These are phyloP conservation scores for Bolborhynchus lineola DNA, from an alignment of 2,113 vertebrate genomes.

Conservation along the genomic window DNA sequence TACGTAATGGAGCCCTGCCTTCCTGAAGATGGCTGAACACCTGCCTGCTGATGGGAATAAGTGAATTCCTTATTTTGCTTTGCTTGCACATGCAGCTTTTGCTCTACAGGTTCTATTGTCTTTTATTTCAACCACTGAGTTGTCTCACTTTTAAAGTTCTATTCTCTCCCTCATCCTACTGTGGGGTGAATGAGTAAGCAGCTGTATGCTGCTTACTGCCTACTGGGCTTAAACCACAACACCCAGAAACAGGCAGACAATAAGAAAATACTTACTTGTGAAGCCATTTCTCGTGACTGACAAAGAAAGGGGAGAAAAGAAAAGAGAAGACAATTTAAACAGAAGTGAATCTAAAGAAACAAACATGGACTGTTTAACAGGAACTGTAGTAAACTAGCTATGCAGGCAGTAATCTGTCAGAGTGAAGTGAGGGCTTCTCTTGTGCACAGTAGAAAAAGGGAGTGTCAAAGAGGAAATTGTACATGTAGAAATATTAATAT, in stretches of 20 bases:
- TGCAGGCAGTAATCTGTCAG: not conserved
- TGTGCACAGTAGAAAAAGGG: not conserved
- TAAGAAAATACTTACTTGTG: conserved; percentile 75
- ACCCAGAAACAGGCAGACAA: conserved; percentile 22
- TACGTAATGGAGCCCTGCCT: not conserved
- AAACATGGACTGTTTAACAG: not conserved
- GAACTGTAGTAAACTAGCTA: not conserved
- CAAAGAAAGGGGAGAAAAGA: conserved; percentile 43
- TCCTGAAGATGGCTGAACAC: not conserved
- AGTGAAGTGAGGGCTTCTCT: not conserved
- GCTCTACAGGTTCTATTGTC: not conserved
- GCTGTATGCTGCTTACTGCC: not conserved
- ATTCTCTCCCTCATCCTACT: not conserved
- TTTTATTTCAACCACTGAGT: not conserved
- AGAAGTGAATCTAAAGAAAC: conserved; percentile 13
- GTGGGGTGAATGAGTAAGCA: not conserved
- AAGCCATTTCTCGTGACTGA: conserved; percentile 77
- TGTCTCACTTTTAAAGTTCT: not conserved
- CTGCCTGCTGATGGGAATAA: not conserved
- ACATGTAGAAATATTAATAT: not conserved
- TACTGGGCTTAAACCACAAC: not conserved
- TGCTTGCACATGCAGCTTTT: not conserved
- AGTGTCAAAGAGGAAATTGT: not conserved
- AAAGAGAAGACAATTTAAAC: conserved; percentile 68
- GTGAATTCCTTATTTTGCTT: not conserved